Evolutionary conservation across 2,113 vertebrate species (phyloP), one percentile per base, ranked within the genome.

Genomic region (Falcunculus frontatus): DNA sequence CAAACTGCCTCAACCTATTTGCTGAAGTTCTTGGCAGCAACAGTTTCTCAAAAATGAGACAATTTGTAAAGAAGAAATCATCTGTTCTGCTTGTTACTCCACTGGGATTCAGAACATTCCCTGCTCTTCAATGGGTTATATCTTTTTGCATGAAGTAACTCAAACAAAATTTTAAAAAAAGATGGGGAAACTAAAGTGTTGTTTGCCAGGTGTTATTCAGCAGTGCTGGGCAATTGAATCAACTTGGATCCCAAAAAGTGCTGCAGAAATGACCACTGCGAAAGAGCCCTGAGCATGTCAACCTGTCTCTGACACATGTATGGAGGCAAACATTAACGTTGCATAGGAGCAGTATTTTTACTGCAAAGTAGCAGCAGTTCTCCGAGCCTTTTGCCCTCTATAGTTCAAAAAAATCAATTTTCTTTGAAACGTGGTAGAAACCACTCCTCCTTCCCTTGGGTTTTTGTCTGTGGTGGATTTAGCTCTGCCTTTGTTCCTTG

Each of bases 11-110:
- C 49, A 63, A 35, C 33, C 68, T 73, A 22, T 87, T 91, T 75
- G 37, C 59, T 6, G 11, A 91, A 89, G 19, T 5, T 6, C 55
- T 94, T 85, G 65, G 83, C 82, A 93, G 82, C 32, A 88, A 64
- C 19, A n/a, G 47, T 93, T 64, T 27, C 60, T 93, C 26, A 56
- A 92, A 95, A 85, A 91, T 88, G 27, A 87, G 72, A 41, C 33
- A 23, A 90, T 77, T 83, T 82, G 42, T 83, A 76, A 47, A 81
- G 80, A 85, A 72, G 32, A 69, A 91, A 70, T 76, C 46, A 93
- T 49, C 60, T 33, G 22, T 41, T 69, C 42, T 81, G 47, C 37
- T 92, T 72, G 22, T 37, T 49, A 13, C 57, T 39, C 50, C 32
- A 10, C 16, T 21, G 59, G 59, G 65, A 91, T 59, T 69, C 59